Percentiles rank a stretch among this genome's conserved stretches.
phyloP scores from a whole-genome alignment of 2,888 invertebrate genomes.

The Drosophila hawaiiensis region DNA sequence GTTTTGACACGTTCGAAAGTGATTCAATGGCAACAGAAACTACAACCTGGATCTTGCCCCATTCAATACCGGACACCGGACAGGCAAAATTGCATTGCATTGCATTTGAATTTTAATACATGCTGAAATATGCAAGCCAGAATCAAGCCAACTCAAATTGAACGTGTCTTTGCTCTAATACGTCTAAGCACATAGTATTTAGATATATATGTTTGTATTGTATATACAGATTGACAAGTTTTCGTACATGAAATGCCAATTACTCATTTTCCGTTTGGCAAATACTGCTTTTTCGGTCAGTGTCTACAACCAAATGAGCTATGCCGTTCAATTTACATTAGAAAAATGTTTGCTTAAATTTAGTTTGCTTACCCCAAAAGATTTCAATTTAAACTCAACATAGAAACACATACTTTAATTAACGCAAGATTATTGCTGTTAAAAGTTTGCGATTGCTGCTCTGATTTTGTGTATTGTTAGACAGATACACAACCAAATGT shows the following conservation, averaged over 20 bases:
- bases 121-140: conserved; percentile 56
- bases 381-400: not conserved
- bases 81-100: conserved; percentile 35
- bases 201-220: conserved; percentile 5
- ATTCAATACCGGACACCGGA: conserved; percentile 17
- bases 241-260: conserved; percentile 2
- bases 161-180: conserved; percentile 37
- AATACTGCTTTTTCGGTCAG: conserved; percentile 7
- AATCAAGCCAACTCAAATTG: conserved; percentile 41
- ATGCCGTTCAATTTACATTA: not conserved
- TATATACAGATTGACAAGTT: conserved; percentile 27
- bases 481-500: not conserved
- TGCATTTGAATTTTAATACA: conserved; percentile 44
- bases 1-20: conserved; percentile 62
- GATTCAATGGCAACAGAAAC: conserved; percentile 45
- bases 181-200: conserved; percentile 8
- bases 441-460: not conserved
- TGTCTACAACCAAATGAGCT: not conserved
- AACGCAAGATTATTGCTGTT: not conserved
- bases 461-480: not conserved
- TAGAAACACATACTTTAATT: not conserved
- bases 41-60: conserved; percentile 32
- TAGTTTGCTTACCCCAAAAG: not conserved
- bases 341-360: conserved; percentile 1
- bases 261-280: conserved; percentile 26